A percentile compares a stretch with the other conserved stretches of the same genome.
These are phyloP conservation scores for Lepidurus arcticus DNA, from an alignment of 1,140 invertebrate genomes.

Conservation along the genomic window DNA sequence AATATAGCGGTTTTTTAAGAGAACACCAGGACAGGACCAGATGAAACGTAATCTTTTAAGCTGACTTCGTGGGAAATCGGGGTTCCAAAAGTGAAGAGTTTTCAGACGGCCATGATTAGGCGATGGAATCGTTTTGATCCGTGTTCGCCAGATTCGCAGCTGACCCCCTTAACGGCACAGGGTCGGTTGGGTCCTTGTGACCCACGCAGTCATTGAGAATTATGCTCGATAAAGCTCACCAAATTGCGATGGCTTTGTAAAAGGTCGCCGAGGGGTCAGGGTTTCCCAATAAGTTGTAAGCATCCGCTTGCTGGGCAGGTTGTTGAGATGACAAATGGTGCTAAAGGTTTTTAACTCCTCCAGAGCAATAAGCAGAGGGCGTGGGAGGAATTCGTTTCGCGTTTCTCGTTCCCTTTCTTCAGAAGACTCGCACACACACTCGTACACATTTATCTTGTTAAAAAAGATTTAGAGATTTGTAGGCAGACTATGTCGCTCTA, in stretches of 20 bases:
- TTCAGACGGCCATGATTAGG: neutral
- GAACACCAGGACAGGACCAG: too few relatives aligned
- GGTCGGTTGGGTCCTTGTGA: neutral
- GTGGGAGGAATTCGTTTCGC: slow-evolving; percentile 4
- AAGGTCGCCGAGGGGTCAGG: slow-evolving; percentile 1
- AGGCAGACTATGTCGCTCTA: neutral
- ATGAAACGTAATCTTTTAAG: neutral
- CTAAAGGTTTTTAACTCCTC: slow-evolving; percentile 10
- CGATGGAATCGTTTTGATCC: neutral
- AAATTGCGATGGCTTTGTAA: neutral
- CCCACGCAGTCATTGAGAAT: neutral
- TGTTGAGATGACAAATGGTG: slow-evolving; percentile 21
- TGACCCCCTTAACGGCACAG: neutral
- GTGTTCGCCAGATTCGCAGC: neutral
- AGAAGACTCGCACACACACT: neutral
- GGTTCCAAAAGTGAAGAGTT: neutral
- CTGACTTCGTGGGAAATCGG: neutral
- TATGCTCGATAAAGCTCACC: slow-evolving; percentile 18
- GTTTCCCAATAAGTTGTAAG: neutral
- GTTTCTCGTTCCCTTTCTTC: neutral
- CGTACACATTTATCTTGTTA: neutral
- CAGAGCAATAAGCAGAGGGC: slow-evolving; percentile 5
- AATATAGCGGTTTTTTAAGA: too few relatives aligned
- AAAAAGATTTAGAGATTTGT: neutral
- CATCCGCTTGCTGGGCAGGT: neutral